Evolutionary conservation across 35 echinoderm and acorn worm species (phyloP).

Genomic region (Ptychodera flava): DNA sequence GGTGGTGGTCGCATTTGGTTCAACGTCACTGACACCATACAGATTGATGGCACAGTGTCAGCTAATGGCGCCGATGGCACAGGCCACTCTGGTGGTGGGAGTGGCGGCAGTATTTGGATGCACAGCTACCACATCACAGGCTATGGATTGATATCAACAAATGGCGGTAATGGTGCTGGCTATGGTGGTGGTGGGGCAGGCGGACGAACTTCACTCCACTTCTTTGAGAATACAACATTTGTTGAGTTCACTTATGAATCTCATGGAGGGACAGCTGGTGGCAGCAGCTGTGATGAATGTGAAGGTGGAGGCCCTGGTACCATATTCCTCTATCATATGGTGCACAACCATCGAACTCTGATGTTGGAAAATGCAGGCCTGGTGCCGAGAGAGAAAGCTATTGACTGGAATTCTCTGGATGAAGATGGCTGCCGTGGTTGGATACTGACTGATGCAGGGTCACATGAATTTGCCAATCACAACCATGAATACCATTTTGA

Average conservation of each 20-base stretch:
- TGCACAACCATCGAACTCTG: slow-evolving; percentile 69
- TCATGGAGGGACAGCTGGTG: slow-evolving; percentile 55
- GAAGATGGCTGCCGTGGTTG: slow-evolving; percentile 89
- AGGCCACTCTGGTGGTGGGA: slow-evolving; percentile 48
- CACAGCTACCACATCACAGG: slow-evolving; percentile 78
- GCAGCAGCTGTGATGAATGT: slow-evolving; percentile 35
- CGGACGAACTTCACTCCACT: slow-evolving; percentile 66
- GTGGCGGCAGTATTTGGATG: slow-evolving; percentile 96
- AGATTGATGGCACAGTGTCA: slow-evolving; percentile 80
- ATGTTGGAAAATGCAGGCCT: slow-evolving; percentile 64
- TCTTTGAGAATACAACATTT: slow-evolving; percentile 56
- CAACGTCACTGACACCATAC: slow-evolving; percentile 80
- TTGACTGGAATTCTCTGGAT: slow-evolving; percentile 73
- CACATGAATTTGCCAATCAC: slow-evolving; percentile 52
- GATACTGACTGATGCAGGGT: slow-evolving; percentile 68
- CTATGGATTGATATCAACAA: slow-evolving; percentile 66
- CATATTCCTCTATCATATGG: slow-evolving; percentile 73
- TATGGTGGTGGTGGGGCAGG: slow-evolving; percentile 75
- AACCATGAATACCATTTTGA: slow-evolving; percentile 86
- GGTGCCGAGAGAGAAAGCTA: slow-evolving; percentile 46
- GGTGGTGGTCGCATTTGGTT: slow-evolving; percentile 94
- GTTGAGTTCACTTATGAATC: slow-evolving; percentile 80
- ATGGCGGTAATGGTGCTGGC: slow-evolving; percentile 53
- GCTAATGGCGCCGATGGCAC: slow-evolving; percentile 45
- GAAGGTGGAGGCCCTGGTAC: slow-evolving; percentile 87